phyloP scores from a whole-genome alignment of 2,113 vertebrate genomes.

The Pardalotus punctatus region DNA sequence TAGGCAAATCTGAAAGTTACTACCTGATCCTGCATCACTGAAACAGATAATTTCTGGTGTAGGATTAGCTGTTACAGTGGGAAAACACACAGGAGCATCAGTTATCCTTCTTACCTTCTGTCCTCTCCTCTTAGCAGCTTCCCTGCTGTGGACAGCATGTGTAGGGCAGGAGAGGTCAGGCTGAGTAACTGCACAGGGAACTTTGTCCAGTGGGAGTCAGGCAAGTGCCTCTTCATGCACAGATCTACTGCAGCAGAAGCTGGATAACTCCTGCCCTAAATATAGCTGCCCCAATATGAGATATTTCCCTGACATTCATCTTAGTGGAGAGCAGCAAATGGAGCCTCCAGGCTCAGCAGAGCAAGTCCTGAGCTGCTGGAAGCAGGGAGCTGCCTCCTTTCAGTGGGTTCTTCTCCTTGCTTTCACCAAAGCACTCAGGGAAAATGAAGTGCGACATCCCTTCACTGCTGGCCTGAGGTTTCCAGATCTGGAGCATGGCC shows the following conservation, averaged over 20 bases:
- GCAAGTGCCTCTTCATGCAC: neutral
- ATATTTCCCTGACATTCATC: fast-evolving
- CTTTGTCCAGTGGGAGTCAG: neutral
- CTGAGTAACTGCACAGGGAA: neutral
- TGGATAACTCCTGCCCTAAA: neutral
- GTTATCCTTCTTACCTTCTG: neutral
- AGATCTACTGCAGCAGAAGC: neutral
- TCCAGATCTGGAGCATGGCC: neutral
- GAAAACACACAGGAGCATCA: neutral
- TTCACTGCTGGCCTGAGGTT: neutral
- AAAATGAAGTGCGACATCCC: neutral
- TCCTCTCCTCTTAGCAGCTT: neutral
- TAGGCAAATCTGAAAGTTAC: neutral
- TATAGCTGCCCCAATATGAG: neutral
- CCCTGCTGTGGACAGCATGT: neutral
- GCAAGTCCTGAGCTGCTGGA: neutral
- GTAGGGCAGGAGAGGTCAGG: neutral
- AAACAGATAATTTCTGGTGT: neutral
- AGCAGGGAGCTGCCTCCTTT: neutral
- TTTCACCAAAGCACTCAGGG: neutral
- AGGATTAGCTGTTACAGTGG: neutral
- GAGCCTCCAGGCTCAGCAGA: neutral
- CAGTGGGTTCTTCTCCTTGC: neutral
- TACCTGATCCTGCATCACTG: neutral
- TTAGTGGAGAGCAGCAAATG: neutral